phyloP scores from a whole-genome alignment of 2,888 invertebrate species.

The Erpobdella octoculata region DNA sequence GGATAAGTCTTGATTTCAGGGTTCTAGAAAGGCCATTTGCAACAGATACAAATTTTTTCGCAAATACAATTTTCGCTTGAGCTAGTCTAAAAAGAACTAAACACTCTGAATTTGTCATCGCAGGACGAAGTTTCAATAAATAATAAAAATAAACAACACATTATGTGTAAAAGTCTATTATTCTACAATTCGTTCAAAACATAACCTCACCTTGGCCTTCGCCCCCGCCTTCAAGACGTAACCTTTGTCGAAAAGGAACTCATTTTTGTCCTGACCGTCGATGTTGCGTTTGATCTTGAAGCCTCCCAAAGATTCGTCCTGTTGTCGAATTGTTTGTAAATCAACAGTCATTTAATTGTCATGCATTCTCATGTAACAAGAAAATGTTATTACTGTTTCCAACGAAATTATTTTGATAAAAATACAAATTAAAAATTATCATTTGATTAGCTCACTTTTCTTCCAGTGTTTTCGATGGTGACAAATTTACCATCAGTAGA shows the following conservation, averaged over 20 bases:
- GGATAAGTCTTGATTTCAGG: too few species aligned
- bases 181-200: background rate
- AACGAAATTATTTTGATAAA: background rate
- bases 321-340: too few species aligned
- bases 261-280: slow-evolving; percentile 31
- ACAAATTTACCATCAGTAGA: slow-evolving; percentile 54
- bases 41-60: too few species aligned
- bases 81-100: too few species aligned
- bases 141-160: background rate
- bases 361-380: background rate
- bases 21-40: too few species aligned
- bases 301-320: slow-evolving; percentile 34
- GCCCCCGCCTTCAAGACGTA: slow-evolving; percentile 28
- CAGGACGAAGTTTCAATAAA: background rate
- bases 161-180: background rate
- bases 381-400: background rate
- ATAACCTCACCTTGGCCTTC: slow-evolving; percentile 30
- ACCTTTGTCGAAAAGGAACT: slow-evolving; percentile 26
- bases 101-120: too few species aligned
- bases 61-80: too few species aligned
- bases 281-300: slow-evolving; percentile 32
- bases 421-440: background rate
- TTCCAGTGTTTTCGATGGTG: slow-evolving; percentile 53
- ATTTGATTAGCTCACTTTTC: slow-evolving; percentile 42
- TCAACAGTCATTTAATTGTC: too few species aligned